Base-by-base conservation (phyloP, 2,888 invertebrate genomes). In the Hyalella azteca region DNA sequence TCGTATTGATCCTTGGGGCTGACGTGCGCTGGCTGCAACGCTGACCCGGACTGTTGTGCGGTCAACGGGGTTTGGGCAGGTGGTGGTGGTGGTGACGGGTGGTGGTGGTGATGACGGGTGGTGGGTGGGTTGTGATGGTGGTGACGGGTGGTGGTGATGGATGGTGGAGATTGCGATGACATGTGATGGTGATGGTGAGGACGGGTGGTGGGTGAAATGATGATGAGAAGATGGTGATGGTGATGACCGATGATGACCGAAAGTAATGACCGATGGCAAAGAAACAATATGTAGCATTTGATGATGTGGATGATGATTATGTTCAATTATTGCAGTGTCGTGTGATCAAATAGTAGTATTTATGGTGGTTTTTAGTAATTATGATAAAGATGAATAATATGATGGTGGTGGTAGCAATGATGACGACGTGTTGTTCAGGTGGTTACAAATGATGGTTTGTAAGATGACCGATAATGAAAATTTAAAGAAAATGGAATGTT, bases 1-100 rank as follows among this genome's bases (percentile, higher is more conserved):
- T n/a, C n/a, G 45, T 75, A 75, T 75, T 75, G 75, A 45, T 75
- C 75, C 75, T 75, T 0, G 22, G 45, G 11, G 75, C 41, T 26
- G 3, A 36, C 19, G 19, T 66, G 66, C n/a, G 36, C 29, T 4
- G 66, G 66, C 66, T 66, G 66, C 13, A 66, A 36, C 39, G 7
- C 66, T 7, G 66, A 36, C 66, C 13, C 66, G 66, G 7, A n/a
- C 66, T 66, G 66, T 13, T 54, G 66, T 13, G 19, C 1, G 66
- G 36, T 32, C 11, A 5, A 11, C 26, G 26, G 26, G 54, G 54
- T 11, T 19, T 26, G 54, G 54, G 54, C 54, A 22, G 54, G 54
- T 22, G 54, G 13, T 29, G 59, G 9, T 11, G 15, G 59, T 3
- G 59, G 4, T 59, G n/a, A 59, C 29, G 29, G 15, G 26, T 26